phyloP scores from a whole-genome alignment of 1,140 invertebrate species.

The Chelonus insularis region DNA sequence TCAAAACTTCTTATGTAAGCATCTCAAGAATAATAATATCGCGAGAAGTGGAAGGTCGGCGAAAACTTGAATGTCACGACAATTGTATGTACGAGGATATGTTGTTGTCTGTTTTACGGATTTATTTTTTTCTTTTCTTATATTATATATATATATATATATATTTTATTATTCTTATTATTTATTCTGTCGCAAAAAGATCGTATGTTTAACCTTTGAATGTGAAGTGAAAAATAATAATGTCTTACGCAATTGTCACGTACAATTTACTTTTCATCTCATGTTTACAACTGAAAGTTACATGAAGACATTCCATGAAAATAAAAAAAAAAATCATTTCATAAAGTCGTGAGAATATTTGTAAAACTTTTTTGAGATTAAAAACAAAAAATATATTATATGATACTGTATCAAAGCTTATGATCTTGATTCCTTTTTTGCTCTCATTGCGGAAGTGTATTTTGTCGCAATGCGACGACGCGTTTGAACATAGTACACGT shows the following conservation, averaged over 20 bases:
- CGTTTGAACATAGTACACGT: neutral
- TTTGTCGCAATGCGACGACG: constrained; percentile 33
- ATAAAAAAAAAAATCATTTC: neutral
- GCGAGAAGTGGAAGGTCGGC: neutral
- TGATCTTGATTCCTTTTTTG: neutral
- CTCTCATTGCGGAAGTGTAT: constrained; percentile 29
- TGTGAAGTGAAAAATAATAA: no score
- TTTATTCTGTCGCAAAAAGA: neutral
- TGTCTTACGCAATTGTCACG: constrained; percentile 2
- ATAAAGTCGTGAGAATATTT: constrained; percentile 11
- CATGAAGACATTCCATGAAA: no score
- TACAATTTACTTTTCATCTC: no score
- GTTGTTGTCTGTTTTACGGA: neutral
- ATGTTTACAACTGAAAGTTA: no score
- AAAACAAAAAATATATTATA: constrained; percentile 16
- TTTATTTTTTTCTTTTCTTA: neutral
- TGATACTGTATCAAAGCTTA: constrained; percentile 14
- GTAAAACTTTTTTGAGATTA: constrained; percentile 1
- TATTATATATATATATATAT: neutral
- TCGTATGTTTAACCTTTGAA: constrained; percentile 3
- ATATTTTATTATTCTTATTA: neutral
- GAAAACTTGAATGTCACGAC: constrained; percentile 27
- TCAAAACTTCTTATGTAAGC: constrained; percentile 31
- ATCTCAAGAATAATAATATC: constrained; percentile 14
- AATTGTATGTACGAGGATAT: neutral